phyloP scores from a whole-genome alignment of 2,797 vertebrate genomes.

The Bucorvus abyssinicus region DNA sequence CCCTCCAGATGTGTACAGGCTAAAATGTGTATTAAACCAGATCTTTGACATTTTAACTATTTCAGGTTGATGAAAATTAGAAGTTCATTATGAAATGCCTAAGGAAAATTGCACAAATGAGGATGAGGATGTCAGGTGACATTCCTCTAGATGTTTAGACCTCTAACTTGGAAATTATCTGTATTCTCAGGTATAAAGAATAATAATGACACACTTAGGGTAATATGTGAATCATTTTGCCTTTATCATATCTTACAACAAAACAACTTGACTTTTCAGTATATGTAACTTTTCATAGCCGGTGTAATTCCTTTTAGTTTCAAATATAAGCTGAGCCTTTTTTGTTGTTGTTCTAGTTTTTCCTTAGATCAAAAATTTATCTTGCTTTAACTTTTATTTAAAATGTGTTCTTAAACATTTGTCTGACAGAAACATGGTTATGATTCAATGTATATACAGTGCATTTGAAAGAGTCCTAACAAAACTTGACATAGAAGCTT shows the following conservation, averaged over 20 bases:
- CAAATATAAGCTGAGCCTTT: background rate
- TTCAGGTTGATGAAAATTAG: background rate
- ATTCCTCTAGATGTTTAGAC: background rate
- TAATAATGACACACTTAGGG: background rate
- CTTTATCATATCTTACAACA: background rate
- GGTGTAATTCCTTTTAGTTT: background rate
- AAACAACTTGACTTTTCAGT: constrained; percentile 1
- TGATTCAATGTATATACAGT: background rate
- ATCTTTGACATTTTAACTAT: background rate
- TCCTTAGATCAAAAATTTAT: constrained; percentile 18
- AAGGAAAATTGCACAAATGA: background rate
- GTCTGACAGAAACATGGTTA: background rate
- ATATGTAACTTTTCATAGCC: background rate
- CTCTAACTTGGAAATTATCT: background rate
- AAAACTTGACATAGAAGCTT: background rate
- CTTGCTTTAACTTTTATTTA: constrained; percentile 9
- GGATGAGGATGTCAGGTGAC: background rate
- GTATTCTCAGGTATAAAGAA: background rate
- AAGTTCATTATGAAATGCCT: background rate
- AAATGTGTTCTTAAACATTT: background rate
- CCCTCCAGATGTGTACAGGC: background rate
- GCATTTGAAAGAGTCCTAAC: background rate
- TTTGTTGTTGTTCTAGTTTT: background rate
- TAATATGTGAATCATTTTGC: background rate
- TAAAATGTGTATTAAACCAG: background rate